These are phyloP conservation scores for Zeus faber DNA, from an alignment of 2,113 vertebrate genomes.

Conservation along the genomic window DNA sequence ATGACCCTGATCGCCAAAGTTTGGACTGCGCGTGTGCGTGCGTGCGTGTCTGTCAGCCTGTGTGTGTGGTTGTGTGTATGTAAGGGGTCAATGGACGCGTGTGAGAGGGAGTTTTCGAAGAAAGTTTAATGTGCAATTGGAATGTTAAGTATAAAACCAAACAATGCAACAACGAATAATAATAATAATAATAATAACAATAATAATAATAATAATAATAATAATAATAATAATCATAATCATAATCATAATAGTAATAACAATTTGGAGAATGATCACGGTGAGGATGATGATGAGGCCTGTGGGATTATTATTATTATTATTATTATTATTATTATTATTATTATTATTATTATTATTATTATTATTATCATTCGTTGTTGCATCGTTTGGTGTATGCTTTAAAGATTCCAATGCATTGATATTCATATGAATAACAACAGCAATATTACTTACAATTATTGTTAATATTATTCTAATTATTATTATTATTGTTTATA, in stretches of 20 bases:
- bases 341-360: background rate
- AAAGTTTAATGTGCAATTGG: no score
- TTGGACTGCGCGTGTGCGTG: slow-evolving; percentile 1
- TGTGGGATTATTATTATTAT: background rate
- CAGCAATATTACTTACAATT: background rate
- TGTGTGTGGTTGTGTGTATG: background rate
- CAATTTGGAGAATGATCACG: background rate
- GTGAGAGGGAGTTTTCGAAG: no score
- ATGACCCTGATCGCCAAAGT: slow-evolving; percentile 24
- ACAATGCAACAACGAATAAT: background rate
- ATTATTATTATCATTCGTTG: background rate
- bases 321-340: slow-evolving; percentile 4
- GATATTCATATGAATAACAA: background rate
- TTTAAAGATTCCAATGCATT: no score
- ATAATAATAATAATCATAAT: background rate
- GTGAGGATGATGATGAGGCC: no score
- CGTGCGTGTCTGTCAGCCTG: background rate
- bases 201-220: background rate
- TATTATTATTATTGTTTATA: background rate
- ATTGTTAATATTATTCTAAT: slow-evolving; percentile 4
- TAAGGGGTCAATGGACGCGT: background rate
- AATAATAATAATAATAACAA: slow-evolving; percentile 14
- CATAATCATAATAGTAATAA: slow-evolving; percentile 5
- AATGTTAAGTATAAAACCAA: no score
- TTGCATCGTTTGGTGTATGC: no score